Conservation (phyloP, 2,113 vertebrate species). For the Brachirus orientalis region DNA sequence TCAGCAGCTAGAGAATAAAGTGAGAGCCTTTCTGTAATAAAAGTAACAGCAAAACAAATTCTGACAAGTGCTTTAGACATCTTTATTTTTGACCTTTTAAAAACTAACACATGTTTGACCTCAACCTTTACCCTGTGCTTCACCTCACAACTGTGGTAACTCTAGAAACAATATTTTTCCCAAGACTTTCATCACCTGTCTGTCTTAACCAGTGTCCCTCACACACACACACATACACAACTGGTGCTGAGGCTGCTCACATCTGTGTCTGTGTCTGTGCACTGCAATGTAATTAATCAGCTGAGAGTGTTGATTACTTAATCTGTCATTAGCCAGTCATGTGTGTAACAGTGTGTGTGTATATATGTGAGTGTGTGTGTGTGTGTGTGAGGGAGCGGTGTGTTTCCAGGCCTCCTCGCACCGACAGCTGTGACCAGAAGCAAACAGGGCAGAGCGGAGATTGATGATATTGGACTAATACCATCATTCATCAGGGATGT, state of each 20-base stretch:
- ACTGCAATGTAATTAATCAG: constrained; percentile 75
- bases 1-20: not conserved
- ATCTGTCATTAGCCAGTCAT: constrained; percentile 74
- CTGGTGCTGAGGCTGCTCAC: constrained; percentile 42
- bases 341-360: constrained; percentile 19
- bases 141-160: constrained; percentile 10
- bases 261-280: constrained; percentile 33
- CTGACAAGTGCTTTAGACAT: not conserved
- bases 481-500: constrained; percentile 70
- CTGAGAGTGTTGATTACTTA: constrained; percentile 77
- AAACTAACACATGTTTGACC: constrained; percentile 15
- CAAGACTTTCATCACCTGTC: constrained; percentile 46
- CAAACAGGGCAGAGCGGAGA: constrained; percentile 70
- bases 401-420: constrained; percentile 57
- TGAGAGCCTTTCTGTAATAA: not conserved
- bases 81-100: constrained; percentile 14
- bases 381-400: constrained; percentile 28
- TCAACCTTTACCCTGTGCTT: constrained; percentile 36
- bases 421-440: constrained; percentile 75
- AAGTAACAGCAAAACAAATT: not conserved
- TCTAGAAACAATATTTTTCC: constrained; percentile 40
- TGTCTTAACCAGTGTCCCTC: not conserved
- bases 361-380: constrained; percentile 10
- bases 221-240: constrained; percentile 43
- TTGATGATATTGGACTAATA: constrained; percentile 69